Conservation (phyloP, 2,888 invertebrate species). For the Melanargia galathea region DNA sequence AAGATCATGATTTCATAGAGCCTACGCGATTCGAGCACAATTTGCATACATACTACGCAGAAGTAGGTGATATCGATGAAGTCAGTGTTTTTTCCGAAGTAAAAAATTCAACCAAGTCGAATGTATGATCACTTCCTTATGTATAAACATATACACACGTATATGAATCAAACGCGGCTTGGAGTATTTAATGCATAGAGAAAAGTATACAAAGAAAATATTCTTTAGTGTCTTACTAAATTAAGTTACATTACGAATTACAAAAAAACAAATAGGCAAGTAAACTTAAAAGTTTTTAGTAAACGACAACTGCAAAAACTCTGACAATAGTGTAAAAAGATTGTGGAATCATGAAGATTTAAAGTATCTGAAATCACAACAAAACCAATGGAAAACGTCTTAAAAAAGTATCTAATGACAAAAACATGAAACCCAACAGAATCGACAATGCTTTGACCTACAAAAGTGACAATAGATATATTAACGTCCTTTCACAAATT, state of each 20-base stretch:
- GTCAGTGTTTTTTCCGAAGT: slow-evolving; percentile 20
- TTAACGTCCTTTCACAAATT: too few species aligned
- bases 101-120: slow-evolving; percentile 1
- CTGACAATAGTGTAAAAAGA: not conserved
- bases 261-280: not conserved
- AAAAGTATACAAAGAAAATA: not conserved
- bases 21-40: slow-evolving; percentile 9
- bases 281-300: not conserved
- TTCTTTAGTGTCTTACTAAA: not conserved
- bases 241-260: not conserved
- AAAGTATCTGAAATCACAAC: not conserved
- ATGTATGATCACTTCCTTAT: slow-evolving; percentile 1
- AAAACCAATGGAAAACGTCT: not conserved
- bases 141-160: too few species aligned
- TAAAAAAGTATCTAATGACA: not conserved
- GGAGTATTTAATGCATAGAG: too few species aligned
- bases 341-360: slow-evolving; percentile 1
- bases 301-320: not conserved
- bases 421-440: not conserved
- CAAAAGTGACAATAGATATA: not conserved
- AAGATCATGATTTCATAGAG: slow-evolving; percentile 12
- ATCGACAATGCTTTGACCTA: not conserved
- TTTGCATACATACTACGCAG: slow-evolving; percentile 15
- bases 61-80: not conserved
- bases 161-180: not conserved